Base-by-base conservation (phyloP, 2,888 invertebrate genomes). In the Hirudinaria manillensis region DNA sequence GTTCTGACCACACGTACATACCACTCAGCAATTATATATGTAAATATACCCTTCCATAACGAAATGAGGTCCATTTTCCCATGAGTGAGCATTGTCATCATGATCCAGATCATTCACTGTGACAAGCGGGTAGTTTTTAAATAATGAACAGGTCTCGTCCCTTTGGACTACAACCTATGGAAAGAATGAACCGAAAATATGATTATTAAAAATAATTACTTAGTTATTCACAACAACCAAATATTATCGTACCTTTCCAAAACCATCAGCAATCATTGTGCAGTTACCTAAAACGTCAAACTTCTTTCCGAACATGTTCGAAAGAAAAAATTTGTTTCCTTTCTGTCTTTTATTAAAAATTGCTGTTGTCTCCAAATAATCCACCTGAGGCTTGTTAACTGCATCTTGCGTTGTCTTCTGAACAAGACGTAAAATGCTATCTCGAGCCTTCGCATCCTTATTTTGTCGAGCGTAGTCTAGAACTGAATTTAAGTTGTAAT, bases 41-140 rank as follows among this genome's bases (percentile, higher is more conserved):
- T n/a, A n/a, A n/a, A n/a, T 27, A 34, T 75, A 83, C 83, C 83
- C 83, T 80, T 84, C 83, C 82, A 83, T 83, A 65, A 83, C 83
- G 79, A 81, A 80, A 77, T 82, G 83, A 27, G 82, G 79, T 13
- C 83, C 83, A 77, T 82, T 83, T 74, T 81, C 80, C 77, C 80
- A 83, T 0, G 82, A 83, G 29, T 79, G 78, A n/a, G 83, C 82
- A 29, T 78, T 76, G 29, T 79, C 75, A 72, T 83, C 83, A 80
- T 84, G 82, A 70, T 77, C 77, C 24, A 84, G 77, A 38, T 77
- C 76, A 72, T 78, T 80, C 75, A 84, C 83, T 72, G 79, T 79
- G 16, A 84, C 78, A n/a, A 84, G 70, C 21, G 84, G 83, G 38
- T 84, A 80, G 21, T 81, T 80, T 32, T 83, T 81, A 21, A 84